Evolutionary conservation across 2,113 vertebrate species (phyloP).

Genomic region (Channa maculata): DNA sequence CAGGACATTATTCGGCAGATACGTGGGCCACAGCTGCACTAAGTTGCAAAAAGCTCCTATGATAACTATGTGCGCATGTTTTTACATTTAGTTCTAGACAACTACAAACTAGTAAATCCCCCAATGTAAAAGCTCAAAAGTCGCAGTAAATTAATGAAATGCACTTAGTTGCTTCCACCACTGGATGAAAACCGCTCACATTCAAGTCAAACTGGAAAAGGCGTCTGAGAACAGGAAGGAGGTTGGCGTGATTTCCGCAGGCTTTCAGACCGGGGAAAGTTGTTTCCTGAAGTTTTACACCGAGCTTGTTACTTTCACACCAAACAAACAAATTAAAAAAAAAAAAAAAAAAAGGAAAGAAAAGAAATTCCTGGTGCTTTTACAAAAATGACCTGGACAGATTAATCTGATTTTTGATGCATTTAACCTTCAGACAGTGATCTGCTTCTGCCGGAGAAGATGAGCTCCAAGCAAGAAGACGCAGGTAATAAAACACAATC

Average conservation of each 20-base stretch:
- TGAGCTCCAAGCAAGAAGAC: conserved; percentile 62
- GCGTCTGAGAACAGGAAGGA: conserved; percentile 72
- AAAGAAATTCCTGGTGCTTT: neutral
- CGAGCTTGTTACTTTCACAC: conserved; percentile 13
- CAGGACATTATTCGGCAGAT: too few relatives aligned
- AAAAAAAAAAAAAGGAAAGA: too few relatives aligned
- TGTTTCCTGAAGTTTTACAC: conserved; percentile 82
- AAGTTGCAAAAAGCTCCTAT: too few relatives aligned
- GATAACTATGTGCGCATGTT: too few relatives aligned
- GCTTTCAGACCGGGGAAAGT: conserved; percentile 82
- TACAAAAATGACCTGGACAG: conserved; percentile 10
- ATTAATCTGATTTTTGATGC: neutral
- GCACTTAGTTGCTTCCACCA: too few relatives aligned
- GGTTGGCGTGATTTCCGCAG: conserved; percentile 81
- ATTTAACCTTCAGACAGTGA: neutral
- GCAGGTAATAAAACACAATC: conserved; percentile 44
- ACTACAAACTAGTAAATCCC: too few relatives aligned
- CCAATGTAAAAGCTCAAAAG: too few relatives aligned
- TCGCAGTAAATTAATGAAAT: too few relatives aligned
- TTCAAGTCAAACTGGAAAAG: neutral
- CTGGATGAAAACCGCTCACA: too few relatives aligned
- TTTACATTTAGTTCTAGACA: too few relatives aligned
- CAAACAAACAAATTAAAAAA: neutral
- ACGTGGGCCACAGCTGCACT: too few relatives aligned
- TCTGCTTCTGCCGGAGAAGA: conserved; percentile 54